Evolutionary conservation across 2,888 invertebrate genomes (phyloP), one percentile per base, ranked within the genome.

Genomic region (Oeneis ivallda): DNA sequence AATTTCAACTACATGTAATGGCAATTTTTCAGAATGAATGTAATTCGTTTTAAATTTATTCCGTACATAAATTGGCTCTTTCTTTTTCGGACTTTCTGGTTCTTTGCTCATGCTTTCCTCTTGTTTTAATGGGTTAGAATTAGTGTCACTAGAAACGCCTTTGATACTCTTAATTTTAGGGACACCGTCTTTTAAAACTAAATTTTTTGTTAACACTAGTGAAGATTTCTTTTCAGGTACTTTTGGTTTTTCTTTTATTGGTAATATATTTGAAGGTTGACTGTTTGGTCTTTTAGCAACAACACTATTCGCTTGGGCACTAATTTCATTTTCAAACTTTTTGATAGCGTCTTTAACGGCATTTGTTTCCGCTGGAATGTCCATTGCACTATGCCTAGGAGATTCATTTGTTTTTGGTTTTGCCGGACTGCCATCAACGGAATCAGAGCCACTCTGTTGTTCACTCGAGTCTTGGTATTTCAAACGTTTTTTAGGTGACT

Each of bases 161-260:
- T 86, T 92, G 49, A 86, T 84, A n/a, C 84, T 84, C 82, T 85
- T 92, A 66, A 93, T 85, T 87, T 92, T 93, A 70, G 90, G 88
- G 67, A 92, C 84, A 66, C 92, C 92, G 73, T 93, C 92, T 74
- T 87, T 92, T 15, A 92, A 84, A 15, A 93, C 92, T 71, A 93
- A 71, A 75, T 92, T 92, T 81, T 93, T 93, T 54, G 92, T 92
- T 86, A 92, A 82, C 37, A 89, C 84, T 85, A 92, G 74, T 72
- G 90, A 86, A 72, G 92, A 88, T 82, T 92, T 93, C 77, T 93
- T 93, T 84, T 93, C 93, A 84, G 93, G 93, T 86, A 93, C 89
- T 89, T 92, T 93, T 53, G 93, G 93, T 87, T 93, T 93, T 79
- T 91, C 89, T 84, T 85, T 90, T 65, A 78, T 45, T 60, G 77